Base-by-base conservation (phyloP, 1,140 invertebrate species). In the Drosophila murphyi region DNA sequence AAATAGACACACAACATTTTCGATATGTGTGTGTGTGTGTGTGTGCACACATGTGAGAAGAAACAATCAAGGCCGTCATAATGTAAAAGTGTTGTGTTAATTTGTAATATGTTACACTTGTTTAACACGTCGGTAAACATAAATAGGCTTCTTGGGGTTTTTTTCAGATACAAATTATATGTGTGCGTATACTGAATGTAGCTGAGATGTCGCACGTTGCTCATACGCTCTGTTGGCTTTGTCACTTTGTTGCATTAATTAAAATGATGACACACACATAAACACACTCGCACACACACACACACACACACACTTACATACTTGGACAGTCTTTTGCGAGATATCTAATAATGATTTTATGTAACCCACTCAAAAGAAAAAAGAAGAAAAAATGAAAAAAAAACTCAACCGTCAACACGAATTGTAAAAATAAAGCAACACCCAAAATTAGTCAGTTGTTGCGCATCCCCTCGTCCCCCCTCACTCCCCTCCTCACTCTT, bases 301-400 rank as follows among this genome's bases (percentile, higher is more conserved):
- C 20, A 12, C 12, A 12, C 51, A 48, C 60, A 50, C 39, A 68
- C 20, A 57, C 43, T 67, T 43, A 45, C 61, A 61, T 47, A 51
- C 62, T 39, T 76, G 68, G 43, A 20, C 77, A 67, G 8, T 37
- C 29, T 60, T 72, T 68, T 78, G 62, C 68, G 68, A 73, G 70
- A 71, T 80, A 69, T 76, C 82, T 77, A 82, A 87, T 79, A 87
- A 83, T 69, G 76, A 77, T 74, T 87, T 87, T 87, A 88, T 87
- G 80, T 87, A 87, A 87, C 80, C 29, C 79, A 88, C 80, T 35
- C 79, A 48, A 37, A 20, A 20, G 20, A 20, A 20, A 20, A 20
- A 20, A 20, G 20, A 20, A 20, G 20, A 20, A 20, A 20, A 20
- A 20, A 20, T 20, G 20, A 2, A 20, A 20, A 20, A 20, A 20